A percentile compares a stretch with the other conserved stretches of the same genome.
phyloP scores from a whole-genome alignment of 2,888 invertebrate species.

The Rhyacophila evoluta region DNA sequence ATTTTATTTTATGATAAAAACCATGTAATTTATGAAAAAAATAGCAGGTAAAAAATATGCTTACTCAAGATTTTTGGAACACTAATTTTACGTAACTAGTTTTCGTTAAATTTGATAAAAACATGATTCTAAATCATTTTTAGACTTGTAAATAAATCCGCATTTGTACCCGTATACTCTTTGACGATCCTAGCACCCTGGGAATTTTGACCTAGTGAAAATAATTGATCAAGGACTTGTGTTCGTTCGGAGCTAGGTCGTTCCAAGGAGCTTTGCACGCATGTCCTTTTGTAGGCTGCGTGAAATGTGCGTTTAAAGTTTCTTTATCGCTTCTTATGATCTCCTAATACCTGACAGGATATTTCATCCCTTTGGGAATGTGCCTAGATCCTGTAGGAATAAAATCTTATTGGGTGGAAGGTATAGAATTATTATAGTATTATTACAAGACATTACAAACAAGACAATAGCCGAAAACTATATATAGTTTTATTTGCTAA shows the following conservation, averaged over 20 bases:
- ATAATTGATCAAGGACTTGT: slow-evolving; percentile 55
- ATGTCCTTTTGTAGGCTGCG: slow-evolving; percentile 60
- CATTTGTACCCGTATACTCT: slow-evolving; percentile 23
- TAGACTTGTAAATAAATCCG: too few species aligned
- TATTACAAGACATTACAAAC: too few species aligned
- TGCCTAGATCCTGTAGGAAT: slow-evolving; percentile 44
- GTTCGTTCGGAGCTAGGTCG: slow-evolving; percentile 60
- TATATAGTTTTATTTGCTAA: too few species aligned
- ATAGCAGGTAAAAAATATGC: background rate
- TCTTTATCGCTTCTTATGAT: slow-evolving; percentile 62
- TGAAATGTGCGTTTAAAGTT: slow-evolving; percentile 57
- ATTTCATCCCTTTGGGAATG: slow-evolving; percentile 72
- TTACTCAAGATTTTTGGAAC: too few species aligned
- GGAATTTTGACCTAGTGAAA: slow-evolving; percentile 55
- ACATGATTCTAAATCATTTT: too few species aligned
- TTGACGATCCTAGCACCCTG: slow-evolving; percentile 41
- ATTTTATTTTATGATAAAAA: too few species aligned
- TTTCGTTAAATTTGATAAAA: too few species aligned
- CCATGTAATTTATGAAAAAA: background rate
- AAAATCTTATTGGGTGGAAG: too few species aligned
- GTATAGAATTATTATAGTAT: too few species aligned
- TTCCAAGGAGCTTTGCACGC: slow-evolving; percentile 57
- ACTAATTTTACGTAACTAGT: too few species aligned
- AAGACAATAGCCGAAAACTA: too few species aligned
- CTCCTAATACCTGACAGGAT: slow-evolving; percentile 70